Conservation (phyloP, 2,888 invertebrate genomes). For the Archips xylosteana region DNA sequence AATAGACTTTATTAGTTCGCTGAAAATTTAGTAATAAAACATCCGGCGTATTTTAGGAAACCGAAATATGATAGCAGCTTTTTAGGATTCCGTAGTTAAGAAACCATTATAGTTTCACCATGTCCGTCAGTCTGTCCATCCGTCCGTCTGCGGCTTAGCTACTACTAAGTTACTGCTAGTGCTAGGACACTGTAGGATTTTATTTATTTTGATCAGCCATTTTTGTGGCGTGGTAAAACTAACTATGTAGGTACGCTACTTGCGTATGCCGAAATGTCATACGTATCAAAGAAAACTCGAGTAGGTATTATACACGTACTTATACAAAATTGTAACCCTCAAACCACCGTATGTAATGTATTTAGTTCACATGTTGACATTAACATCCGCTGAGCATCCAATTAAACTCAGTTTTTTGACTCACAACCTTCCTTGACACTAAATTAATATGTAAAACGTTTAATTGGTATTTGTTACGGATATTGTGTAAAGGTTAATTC, state of each 20-base stretch:
- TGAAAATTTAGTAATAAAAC: too few relatives aligned
- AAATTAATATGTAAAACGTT: constrained; percentile 7
- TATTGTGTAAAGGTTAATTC: constrained; percentile 47
- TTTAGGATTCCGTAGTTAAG: too few relatives aligned
- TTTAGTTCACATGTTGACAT: constrained; percentile 25
- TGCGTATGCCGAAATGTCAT: background rate
- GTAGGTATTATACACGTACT: background rate
- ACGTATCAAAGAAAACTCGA: background rate
- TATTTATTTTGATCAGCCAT: too few relatives aligned
- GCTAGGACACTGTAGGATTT: too few relatives aligned
- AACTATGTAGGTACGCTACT: background rate
- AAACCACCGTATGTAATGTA: constrained; percentile 4
- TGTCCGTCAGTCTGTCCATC: too few relatives aligned
- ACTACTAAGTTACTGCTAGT: too few relatives aligned
- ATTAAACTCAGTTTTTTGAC: constrained; percentile 48
- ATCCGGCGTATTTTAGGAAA: too few relatives aligned
- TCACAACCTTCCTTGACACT: constrained; percentile 52
- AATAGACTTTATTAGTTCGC: too few relatives aligned
- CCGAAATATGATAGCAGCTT: too few relatives aligned
- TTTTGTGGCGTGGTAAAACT: background rate
- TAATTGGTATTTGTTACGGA: constrained; percentile 41
- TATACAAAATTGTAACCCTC: background rate
- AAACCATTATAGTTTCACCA: too few relatives aligned
- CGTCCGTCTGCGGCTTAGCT: too few relatives aligned
- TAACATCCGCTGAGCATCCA: constrained; percentile 48